Base-by-base conservation (phyloP, 2,888 invertebrate genomes). In the Dromius quadrimaculatus region DNA sequence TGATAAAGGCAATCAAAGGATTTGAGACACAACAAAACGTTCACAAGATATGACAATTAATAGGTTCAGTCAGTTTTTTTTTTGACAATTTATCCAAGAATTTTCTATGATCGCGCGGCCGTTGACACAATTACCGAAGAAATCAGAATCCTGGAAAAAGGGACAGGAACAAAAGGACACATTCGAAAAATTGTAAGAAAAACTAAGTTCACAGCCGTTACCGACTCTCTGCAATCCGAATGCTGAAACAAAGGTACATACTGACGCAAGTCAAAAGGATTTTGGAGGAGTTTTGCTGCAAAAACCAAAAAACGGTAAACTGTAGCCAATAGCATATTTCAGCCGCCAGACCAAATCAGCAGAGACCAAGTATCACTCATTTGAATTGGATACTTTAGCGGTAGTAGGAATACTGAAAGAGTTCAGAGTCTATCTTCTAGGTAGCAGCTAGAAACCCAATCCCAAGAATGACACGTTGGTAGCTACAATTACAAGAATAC, bases 311-410 rank as follows among this genome's bases (percentile, higher is more conserved):
- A 69, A 72, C 4, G 65, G 54, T 28, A 41, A 32, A 5, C 13
- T 71, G 17, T 64, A 74, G 2, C 73, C 72, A 3, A 72, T 79
- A 2, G 72, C 73, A 1, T 78, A 75, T 61, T 73, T 72, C 15
- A 76, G 75, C 38, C 71, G 75, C n/a, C 75, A 73, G 13, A 72
- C 78, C 0, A 74, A 73, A 0, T 63, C 45, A 3, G 69, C 74
- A 1, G 79, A 81, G 65, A 23, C 28, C 2, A 76, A 73, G n/a
- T 79, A 78, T 20, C 75, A 75, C 15, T 74, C 74, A 1, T 76
- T 75, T 11, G 79, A 80, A 32, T 65, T 76, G 11, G 78, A 80
- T n/a, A n/a, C 72, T 2, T 71, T 80, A 6, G 78, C 78, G 0
- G 73, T 79, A 0, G 74, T 77, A 0, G 74, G 69, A 62, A 71